Base-by-base conservation (phyloP, 23 tunicate genomes). In the Ascidia mentula region DNA sequence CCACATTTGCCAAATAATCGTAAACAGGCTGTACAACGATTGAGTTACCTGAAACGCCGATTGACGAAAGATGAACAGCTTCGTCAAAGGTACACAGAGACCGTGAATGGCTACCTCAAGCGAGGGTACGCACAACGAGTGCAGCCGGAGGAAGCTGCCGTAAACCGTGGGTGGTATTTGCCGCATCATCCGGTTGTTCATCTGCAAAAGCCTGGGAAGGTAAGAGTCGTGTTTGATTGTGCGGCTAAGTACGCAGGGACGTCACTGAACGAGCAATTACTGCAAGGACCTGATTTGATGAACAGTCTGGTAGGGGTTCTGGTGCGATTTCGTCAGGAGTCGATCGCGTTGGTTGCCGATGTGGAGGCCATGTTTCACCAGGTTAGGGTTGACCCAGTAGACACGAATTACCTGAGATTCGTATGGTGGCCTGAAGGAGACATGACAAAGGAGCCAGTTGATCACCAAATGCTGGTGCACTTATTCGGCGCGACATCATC, bases 51-150 rank as follows among this genome's bases (percentile, higher is more conserved):
- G 71, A 78, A 78, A 46, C 71, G 72, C 28, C 71, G 72, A 38
- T 59, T 78, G 32, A 34, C 46, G 6, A 35, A 18, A 18, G 72
- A 78, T 36, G 18, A 24, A 18, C 35, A 33, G 13, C 65, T 53
- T 26, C 24, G 24, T 53, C 28, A 5, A 9, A 53, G 24, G 65
- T 53, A 78, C 45, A 33, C 18, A 15, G 33, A 46, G 18, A 46
- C 31, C 31, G n/a, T 78, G 36, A 28, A 78, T 28, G 34, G 28
- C 28, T 78, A 78, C 72, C 0, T 78, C 24, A 32, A 78, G 0
- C 28, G 53, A 26, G 82, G 72, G 0, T 78, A 40, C 28, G 82
- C 82, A 26, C 22, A 28, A 53, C 65, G 65, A n/a, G n/a, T n/a
- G n/a, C n/a, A n/a, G n/a, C n/a, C n/a, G n/a, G n/a, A n/a, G n/a